Percentiles rank a stretch among this genome's conserved stretches.
Conservation (phyloP, 1,140 invertebrate species). For the Platyscapa corneri region DNA sequence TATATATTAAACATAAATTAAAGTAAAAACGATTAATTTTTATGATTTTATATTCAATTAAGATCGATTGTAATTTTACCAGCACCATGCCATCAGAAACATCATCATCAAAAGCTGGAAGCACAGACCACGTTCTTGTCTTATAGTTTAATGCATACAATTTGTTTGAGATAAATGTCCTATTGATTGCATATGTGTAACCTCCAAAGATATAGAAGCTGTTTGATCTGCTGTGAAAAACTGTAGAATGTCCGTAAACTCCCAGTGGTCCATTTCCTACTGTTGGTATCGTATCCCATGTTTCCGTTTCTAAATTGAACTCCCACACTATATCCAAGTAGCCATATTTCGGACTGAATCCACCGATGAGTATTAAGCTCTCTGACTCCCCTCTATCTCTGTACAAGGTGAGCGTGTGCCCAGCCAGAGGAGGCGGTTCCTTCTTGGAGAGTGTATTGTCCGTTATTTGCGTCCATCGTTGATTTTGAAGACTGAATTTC, state of each 20-base stretch:
- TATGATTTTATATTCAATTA: too few relatives aligned
- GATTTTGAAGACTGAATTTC: constrained; percentile 92
- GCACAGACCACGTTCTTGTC: constrained; percentile 83
- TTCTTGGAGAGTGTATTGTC: constrained; percentile 55
- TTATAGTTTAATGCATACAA: constrained; percentile 86
- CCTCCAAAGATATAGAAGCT: constrained; percentile 95
- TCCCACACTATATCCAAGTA: constrained; percentile 88
- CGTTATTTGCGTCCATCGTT: constrained; percentile 85
- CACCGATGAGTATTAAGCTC: constrained; percentile 90
- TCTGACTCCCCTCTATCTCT: constrained; percentile 82
- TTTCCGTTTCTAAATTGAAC: constrained; percentile 83
- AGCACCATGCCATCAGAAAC: constrained; percentile 64
- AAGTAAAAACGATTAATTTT: too few relatives aligned
- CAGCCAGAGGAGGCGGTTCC: constrained; percentile 84
- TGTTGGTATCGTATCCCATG: constrained; percentile 81
- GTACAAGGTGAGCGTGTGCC: constrained; percentile 90
- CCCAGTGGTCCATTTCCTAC: constrained; percentile 85
- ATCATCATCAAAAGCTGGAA: constrained; percentile 83
- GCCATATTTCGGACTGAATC: constrained; percentile 87
- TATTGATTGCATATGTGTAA: constrained; percentile 83
- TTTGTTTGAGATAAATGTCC: constrained; percentile 82
- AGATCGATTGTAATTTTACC: too few relatives aligned
- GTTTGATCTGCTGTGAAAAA: constrained; percentile 87
- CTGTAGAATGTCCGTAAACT: constrained; percentile 92
- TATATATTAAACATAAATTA: too few relatives aligned